These are phyloP conservation scores for Colletes gigas DNA, from an alignment of 1,140 invertebrate genomes.

Conservation along the genomic window DNA sequence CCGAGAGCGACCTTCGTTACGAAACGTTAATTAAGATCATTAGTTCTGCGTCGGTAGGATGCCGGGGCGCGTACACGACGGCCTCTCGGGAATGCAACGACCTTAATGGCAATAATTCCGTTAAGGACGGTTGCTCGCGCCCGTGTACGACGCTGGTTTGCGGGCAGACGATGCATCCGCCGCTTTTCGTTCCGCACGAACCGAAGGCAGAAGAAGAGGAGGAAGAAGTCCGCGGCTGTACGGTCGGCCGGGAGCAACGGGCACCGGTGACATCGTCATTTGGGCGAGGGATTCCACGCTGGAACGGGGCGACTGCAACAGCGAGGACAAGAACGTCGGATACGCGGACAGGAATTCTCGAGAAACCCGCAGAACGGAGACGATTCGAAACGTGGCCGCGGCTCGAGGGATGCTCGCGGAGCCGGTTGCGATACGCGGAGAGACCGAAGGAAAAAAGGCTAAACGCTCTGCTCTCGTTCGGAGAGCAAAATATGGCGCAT, in stretches of 20 bases:
- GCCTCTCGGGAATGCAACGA: conserved; percentile 70
- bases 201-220: conserved; percentile 6
- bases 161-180: conserved; percentile 21
- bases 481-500: conserved; percentile 53
- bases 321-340: conserved; percentile 48
- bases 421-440: conserved; percentile 10
- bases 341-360: conserved; percentile 52
- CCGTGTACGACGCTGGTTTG: conserved; percentile 40
- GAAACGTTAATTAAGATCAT: conserved; percentile 80
- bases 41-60: conserved; percentile 76
- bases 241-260: conserved; percentile 31
- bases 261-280: conserved; percentile 69
- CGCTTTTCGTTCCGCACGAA: conserved; percentile 48
- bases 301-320: conserved; percentile 47
- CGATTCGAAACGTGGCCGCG: background rate
- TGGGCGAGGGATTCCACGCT: conserved; percentile 62
- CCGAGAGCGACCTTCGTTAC: conserved; percentile 72
- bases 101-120: conserved; percentile 74
- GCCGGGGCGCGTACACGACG: conserved; percentile 67
- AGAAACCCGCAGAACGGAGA: conserved; percentile 49
- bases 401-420: background rate
- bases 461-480: conserved; percentile 37
- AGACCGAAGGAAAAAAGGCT: conserved; percentile 24
- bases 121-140: conserved; percentile 66
- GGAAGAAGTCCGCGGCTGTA: conserved; percentile 31